Evolutionary conservation across 1,140 invertebrate genomes (phyloP).

Genomic region (Lasaia peninsularis): DNA sequence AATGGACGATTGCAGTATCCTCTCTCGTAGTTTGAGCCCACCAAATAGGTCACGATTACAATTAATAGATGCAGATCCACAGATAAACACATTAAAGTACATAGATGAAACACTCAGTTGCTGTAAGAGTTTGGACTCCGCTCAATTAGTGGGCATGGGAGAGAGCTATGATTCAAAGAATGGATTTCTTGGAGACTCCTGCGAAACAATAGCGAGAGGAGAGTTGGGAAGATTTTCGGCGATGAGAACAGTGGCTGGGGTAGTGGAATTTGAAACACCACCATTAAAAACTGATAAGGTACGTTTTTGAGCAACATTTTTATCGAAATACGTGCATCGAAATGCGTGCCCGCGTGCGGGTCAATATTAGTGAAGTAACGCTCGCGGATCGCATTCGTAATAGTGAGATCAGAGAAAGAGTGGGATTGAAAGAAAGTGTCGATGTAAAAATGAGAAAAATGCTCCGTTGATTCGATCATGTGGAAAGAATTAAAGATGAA

Average conservation of each 20-base stretch:
- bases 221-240: constrained; percentile 54
- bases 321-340: no score
- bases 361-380: no score
- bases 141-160: constrained; percentile 65
- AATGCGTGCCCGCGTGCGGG: no score
- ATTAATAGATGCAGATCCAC: constrained; percentile 79
- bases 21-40: constrained; percentile 70
- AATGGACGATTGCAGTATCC: constrained; percentile 73
- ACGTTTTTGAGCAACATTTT: not conserved
- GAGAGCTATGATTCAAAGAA: constrained; percentile 74
- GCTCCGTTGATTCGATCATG: no score
- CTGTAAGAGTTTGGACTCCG: constrained; percentile 72
- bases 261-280: constrained; percentile 60
- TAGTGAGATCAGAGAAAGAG: no score
- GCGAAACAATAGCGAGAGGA: constrained; percentile 64
- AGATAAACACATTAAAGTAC: constrained; percentile 79
- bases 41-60: constrained; percentile 64
- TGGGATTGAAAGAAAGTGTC: no score
- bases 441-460: no score
- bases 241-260: constrained; percentile 31
- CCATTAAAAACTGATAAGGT: constrained; percentile 55
- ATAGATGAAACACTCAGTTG: constrained; percentile 78
- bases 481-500: no score
- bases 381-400: no score
- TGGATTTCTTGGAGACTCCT: constrained; percentile 67